Evolutionary conservation across 2,888 invertebrate species (phyloP), one percentile per base, ranked within the genome.

Genomic region (Ochropleura leucogaster): DNA sequence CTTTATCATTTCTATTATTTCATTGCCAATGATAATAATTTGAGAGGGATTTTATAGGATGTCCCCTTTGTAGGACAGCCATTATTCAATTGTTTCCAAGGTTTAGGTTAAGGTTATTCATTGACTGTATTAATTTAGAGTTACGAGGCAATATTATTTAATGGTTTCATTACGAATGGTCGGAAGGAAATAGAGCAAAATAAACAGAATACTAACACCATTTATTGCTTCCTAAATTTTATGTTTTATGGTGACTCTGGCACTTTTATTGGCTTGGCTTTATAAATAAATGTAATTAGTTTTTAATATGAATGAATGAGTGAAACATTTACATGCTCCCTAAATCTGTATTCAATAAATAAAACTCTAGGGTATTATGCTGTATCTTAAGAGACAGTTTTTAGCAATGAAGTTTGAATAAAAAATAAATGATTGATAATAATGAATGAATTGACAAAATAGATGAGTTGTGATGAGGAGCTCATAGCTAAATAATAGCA

Each of bases 61-160:
- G 87, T 88, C 73, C 85, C 83, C 49, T 74, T 83, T 85, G 73
- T 79, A 78, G 83, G 64, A 79, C 51, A 70, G 44, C 77, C 74
- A 88, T 91, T 86, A 89, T 89, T 86, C 89, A 89, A 89, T 91
- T 89, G 77, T 76, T 75, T 84, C 82, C 86, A 86, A 88, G 86
- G 90, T 87, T 67, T 62, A 89, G 86, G 87, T 87, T 72, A 85
- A 88, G 87, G 89, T 82, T 73, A 69, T 77, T 74, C 20, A 85
- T 70, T 79, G 69, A 62, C 72, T 49, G 63, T 78, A 82, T 82
- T 76, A 62, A 79, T 85, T 83, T 63, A 70, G 63, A 65, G 64
- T 87, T 80, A 87, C 74, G 77, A 78, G 49, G 46, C 12, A 9
- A 68, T 79, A 46, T 69, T 75, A 42, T 73, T 85, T 80, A 82